Conservation (phyloP, 2,113 vertebrate genomes). For the human (Homo sapiens) region GRCh38 chr12:14801501-14802000, state of each 20-base stretch:
- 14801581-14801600: not conserved
- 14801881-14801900: not conserved
- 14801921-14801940: not conserved
- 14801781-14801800: not conserved
- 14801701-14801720: not conserved
- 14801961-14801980: not conserved
- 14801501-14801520: not conserved
- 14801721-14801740: slow-evolving; percentile 13
- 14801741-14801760: not conserved
- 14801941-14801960: not conserved
- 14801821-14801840: not conserved
- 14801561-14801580: not conserved
- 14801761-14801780: not conserved
- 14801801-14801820: not conserved
- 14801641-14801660: not conserved
- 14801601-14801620: not conserved
- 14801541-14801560: not conserved
- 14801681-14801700: not conserved
- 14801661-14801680: not conserved
- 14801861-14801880: not conserved
- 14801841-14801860: not conserved
- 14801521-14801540: not conserved
- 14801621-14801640: not conserved
- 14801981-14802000: slow-evolving; percentile 10
- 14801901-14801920: not conserved